phyloP scores from a whole-genome alignment of 2,888 invertebrate genomes.

The Lingula anatina region DNA sequence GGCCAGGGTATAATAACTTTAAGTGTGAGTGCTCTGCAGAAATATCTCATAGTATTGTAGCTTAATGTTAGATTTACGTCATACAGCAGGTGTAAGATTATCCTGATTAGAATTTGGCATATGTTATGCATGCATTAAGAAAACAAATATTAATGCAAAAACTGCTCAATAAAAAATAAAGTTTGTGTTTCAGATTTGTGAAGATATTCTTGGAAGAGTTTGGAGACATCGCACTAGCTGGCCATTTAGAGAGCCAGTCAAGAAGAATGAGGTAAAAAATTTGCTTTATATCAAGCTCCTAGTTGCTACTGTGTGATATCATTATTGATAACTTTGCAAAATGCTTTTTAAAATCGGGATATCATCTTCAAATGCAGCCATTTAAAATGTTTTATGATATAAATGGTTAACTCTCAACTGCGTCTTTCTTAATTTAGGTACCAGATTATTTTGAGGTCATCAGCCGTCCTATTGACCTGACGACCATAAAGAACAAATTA shows the following conservation, averaged over 20 bases:
- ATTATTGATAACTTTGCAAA: too few relatives aligned
- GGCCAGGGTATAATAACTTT: not conserved
- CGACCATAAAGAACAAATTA: constrained; percentile 78
- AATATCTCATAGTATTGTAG: too few relatives aligned
- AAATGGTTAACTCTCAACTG: not conserved
- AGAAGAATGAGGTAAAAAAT: constrained; percentile 70
- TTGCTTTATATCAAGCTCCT: too few relatives aligned
- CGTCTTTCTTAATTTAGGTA: constrained; percentile 61
- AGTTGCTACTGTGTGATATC: too few relatives aligned
- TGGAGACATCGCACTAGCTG: constrained; percentile 89
- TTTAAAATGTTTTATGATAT: not conserved
- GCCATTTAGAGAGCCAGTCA: constrained; percentile 94
- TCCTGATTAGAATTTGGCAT: too few relatives aligned
- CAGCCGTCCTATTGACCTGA: constrained; percentile 91
- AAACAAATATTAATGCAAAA: too few relatives aligned
- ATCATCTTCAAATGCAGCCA: too few relatives aligned
- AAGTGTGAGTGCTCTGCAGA: not conserved
- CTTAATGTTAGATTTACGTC: too few relatives aligned
- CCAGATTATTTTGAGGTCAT: constrained; percentile 96
- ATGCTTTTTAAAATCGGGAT: too few relatives aligned
- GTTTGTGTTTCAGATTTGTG: constrained; percentile 30
- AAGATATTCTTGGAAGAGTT: constrained; percentile 69
- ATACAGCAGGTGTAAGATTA: too few relatives aligned
- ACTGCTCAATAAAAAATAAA: too few relatives aligned
- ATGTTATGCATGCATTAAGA: too few relatives aligned